Percentiles rank a stretch among this genome's conserved stretches.
Evolutionary conservation across 2,113 vertebrate genomes (phyloP).

Genomic region (Prunella fulvescens): DNA sequence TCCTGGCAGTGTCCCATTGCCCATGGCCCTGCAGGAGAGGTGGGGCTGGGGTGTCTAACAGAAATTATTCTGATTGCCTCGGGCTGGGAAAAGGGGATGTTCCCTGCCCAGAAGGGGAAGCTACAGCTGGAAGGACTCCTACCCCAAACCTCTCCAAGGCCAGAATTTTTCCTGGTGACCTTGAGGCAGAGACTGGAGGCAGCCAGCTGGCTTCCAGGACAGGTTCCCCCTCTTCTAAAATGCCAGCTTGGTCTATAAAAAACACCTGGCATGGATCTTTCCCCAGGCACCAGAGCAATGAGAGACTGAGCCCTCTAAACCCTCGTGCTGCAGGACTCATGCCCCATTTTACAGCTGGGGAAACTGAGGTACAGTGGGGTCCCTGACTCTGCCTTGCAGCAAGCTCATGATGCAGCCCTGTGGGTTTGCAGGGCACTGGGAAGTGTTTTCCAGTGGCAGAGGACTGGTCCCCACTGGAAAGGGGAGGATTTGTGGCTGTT

Average conservation of each 20-base stretch:
- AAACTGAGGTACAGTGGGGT: background rate
- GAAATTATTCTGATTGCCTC: background rate
- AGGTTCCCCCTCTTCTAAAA: background rate
- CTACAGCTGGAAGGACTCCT: background rate
- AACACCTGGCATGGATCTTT: background rate
- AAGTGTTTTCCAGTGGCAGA: background rate
- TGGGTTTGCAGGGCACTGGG: background rate
- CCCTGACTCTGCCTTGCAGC: background rate
- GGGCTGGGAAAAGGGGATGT: background rate
- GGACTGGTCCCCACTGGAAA: background rate
- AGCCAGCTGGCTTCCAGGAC: background rate
- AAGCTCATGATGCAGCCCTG: fast-evolving
- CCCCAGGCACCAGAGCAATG: fast-evolving
- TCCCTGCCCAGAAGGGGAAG: background rate
- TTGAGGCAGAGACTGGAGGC: background rate
- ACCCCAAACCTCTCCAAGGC: fast-evolving
- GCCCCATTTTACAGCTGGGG: background rate
- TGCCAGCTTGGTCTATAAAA: background rate
- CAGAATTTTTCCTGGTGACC: background rate
- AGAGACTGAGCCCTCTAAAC: background rate
- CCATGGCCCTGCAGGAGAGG: fast-evolving
- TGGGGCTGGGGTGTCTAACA: fast-evolving
- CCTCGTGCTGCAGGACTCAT: background rate
- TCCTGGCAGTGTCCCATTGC: background rate
- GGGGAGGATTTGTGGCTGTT: background rate